Conservation (phyloP, 2,797 vertebrate species). For the Valencia hispanica region DNA sequence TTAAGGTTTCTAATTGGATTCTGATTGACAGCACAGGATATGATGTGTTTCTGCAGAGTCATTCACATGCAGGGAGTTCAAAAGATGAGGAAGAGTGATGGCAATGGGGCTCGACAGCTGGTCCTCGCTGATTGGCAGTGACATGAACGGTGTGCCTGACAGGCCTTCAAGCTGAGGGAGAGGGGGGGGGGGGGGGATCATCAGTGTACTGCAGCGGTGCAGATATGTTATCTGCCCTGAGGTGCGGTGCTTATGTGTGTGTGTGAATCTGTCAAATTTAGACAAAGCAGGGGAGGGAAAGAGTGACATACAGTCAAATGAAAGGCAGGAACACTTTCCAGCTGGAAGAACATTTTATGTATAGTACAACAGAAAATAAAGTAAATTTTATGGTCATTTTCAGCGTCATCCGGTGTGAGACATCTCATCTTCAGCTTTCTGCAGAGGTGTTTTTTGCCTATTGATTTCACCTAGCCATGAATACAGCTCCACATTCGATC, state of each 20-base stretch:
- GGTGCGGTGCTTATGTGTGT: conserved; percentile 25
- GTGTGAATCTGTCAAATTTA: conserved; percentile 10
- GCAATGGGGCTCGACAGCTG: conserved; percentile 12
- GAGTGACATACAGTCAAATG: conserved; percentile 22
- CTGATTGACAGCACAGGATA: conserved; percentile 49
- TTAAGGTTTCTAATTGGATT: conserved; percentile 67
- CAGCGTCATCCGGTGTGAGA: not conserved
- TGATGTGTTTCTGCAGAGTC: conserved; percentile 21
- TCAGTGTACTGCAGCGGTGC: conserved; percentile 48
- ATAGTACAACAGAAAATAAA: conserved; percentile 1
- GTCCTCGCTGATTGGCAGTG: conserved; percentile 54
- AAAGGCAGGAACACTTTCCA: conserved; percentile 49
- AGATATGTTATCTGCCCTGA: conserved; percentile 46
- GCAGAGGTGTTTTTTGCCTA: conserved; percentile 29
- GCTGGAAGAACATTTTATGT: conserved; percentile 45
- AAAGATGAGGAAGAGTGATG: conserved; percentile 30
- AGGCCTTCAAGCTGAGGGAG: conserved; percentile 39
- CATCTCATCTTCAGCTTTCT: conserved; percentile 40
- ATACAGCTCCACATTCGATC: conserved; percentile 53
- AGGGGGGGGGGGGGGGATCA: conserved; percentile 38
- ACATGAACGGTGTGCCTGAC: conserved; percentile 45
- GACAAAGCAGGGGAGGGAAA: conserved; percentile 10
- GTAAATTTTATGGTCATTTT: not conserved
- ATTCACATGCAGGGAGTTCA: conserved; percentile 11
- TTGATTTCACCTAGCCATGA: conserved; percentile 59